phyloP scores from a whole-genome alignment of 2,797 vertebrate genomes.

The Halcyon badia region DNA sequence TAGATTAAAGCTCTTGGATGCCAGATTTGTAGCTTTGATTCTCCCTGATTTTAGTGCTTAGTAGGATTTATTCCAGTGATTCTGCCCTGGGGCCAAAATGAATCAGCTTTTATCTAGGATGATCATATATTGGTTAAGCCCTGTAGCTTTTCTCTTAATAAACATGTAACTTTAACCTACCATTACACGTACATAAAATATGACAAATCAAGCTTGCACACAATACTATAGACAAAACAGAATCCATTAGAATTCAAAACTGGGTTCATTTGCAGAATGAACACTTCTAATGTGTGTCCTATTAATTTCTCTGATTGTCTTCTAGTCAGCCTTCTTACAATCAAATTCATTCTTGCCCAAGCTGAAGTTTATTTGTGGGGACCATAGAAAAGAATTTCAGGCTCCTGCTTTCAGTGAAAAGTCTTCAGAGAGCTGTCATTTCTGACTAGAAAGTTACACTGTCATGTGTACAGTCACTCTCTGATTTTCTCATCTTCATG shows the following conservation, averaged over 20 bases:
- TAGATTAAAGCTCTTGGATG: constrained; percentile 75
- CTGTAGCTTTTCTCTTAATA: constrained; percentile 67
- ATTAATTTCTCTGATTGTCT: constrained; percentile 27
- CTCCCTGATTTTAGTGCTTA: constrained; percentile 62
- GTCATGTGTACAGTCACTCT: neutral
- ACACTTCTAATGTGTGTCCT: neutral
- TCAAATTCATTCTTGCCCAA: neutral
- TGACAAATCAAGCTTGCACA: constrained; percentile 28
- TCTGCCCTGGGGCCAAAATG: constrained; percentile 70
- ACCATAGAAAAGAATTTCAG: neutral
- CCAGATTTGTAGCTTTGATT: constrained; percentile 74
- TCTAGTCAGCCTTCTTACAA: neutral
- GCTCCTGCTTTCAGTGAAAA: neutral
- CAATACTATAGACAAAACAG: constrained; percentile 17
- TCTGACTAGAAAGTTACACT: neutral
- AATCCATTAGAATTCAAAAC: constrained; percentile 24
- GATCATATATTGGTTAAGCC: constrained; percentile 50
- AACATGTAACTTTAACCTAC: constrained; percentile 59
- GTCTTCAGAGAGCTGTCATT: neutral
- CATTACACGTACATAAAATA: constrained; percentile 24
- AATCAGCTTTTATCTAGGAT: constrained; percentile 68
- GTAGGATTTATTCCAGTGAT: constrained; percentile 68
- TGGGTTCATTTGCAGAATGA: neutral
- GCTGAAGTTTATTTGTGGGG: neutral
- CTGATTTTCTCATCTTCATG: neutral